phyloP scores from a whole-genome alignment of 2,797 vertebrate genomes.

The Oryzias sinensis region DNA sequence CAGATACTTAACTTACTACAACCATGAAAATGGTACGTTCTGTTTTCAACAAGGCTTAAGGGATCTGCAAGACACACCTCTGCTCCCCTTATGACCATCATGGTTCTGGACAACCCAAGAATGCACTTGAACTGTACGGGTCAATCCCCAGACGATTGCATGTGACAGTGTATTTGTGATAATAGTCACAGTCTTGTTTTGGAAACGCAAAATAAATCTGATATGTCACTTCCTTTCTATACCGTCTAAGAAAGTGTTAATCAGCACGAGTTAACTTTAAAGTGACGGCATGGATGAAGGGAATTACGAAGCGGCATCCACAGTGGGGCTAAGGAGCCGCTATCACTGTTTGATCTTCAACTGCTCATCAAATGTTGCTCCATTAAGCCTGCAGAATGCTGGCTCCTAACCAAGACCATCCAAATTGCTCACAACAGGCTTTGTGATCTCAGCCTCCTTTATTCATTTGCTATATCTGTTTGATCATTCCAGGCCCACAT shows the following conservation, averaged over 20 bases:
- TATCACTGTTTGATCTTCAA: conserved; percentile 23
- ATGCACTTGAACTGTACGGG: too few species aligned
- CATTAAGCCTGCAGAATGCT: conserved; percentile 53
- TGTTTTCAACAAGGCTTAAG: too few species aligned
- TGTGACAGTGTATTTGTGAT: neutral
- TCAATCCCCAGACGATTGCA: too few species aligned
- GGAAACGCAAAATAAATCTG: neutral
- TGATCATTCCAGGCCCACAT: conserved; percentile 1
- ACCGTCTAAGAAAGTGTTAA: conserved; percentile 38
- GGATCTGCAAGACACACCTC: too few species aligned
- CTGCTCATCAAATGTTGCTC: conserved; percentile 38
- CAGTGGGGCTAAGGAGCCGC: conserved; percentile 14
- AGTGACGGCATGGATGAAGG: conserved; percentile 32
- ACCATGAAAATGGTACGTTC: too few species aligned
- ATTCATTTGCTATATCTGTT: conserved; percentile 29
- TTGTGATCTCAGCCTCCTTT: conserved; percentile 11
- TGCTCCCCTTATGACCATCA: too few species aligned
- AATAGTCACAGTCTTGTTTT: neutral
- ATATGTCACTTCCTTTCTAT: conserved; percentile 25
- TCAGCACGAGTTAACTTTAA: conserved; percentile 38
- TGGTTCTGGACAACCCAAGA: too few species aligned
- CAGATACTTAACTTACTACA: too few species aligned
- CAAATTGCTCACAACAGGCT: conserved; percentile 20
- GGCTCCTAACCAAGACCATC: conserved; percentile 32
- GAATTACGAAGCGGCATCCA: conserved; percentile 42